Evolutionary conservation across 2,113 vertebrate genomes (phyloP), one percentile per base, ranked within the genome.

Genomic region (Oncorhynchus kisutch): DNA sequence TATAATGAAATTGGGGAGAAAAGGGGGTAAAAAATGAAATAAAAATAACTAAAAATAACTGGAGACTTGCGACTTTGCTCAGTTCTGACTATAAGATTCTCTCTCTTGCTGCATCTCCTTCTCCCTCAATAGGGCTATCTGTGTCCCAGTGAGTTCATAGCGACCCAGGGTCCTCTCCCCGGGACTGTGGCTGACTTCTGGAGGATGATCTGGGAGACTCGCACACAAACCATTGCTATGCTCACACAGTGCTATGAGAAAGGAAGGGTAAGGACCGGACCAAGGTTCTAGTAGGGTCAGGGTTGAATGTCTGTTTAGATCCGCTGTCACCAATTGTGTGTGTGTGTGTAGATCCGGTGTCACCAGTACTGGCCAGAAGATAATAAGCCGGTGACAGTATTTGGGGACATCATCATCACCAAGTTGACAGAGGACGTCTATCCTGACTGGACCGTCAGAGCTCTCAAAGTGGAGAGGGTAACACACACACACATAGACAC

Each of bases 281-380:
- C 6, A 68, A 6, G 69, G 48, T 80, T 70, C 65, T 85, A 24
- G 16, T 62, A 62, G 59, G 3, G n/a, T 57, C 54, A 57, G 59
- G 59, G 59, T 57, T 71, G 69, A 64, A 65, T 76, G 62, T 77
- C 68, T 78, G 59, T 66, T 25, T 34, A 62, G 7, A 31, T 60
- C 27, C 39, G 9, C 14, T 14, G n/a, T 62, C 11, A 49, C 39
- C 12, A 59, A 29, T 5, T 70, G 60, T 75, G 67, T 75, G 51
- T 72, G 51, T 72, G 77, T 80, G 70, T 75, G 13, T 75, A 99
- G 98, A 96, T 96, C 88, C 94, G 97, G 81, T 99, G 98, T 89
- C 97, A 99, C 90, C 97, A 99, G 72, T 99, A 99, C 74, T 99
- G 98, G 98, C 98, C 97, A 62, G 98, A 98, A 85, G 98, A 99